Evolutionary conservation across 2,888 invertebrate species (phyloP).

Genomic region (Atrina japonica): DNA sequence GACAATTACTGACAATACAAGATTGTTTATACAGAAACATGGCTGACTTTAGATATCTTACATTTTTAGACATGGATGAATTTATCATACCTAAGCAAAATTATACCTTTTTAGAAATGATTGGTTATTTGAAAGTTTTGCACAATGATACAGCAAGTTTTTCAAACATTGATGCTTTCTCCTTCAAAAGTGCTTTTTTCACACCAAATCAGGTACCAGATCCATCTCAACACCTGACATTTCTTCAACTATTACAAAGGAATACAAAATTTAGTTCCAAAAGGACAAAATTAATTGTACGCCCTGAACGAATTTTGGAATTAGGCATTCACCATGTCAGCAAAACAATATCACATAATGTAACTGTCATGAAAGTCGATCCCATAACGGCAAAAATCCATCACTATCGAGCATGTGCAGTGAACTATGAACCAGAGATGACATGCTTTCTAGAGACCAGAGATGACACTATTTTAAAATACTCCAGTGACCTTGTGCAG

Average conservation of each 20-base stretch:
- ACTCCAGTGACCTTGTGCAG: constrained; percentile 46
- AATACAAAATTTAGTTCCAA: constrained; percentile 53
- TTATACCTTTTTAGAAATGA: constrained; percentile 55
- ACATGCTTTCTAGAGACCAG: constrained; percentile 52
- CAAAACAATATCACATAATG: constrained; percentile 44
- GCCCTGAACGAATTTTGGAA: constrained; percentile 64
- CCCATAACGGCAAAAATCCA: constrained; percentile 61
- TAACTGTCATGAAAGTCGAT: constrained; percentile 44
- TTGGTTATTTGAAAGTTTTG: constrained; percentile 31
- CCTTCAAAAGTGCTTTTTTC: constrained; percentile 72
- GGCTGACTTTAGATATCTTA: constrained; percentile 67
- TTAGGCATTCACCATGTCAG: constrained; percentile 75
- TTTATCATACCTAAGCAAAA: constrained; percentile 72
- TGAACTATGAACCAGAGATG: constrained; percentile 60
- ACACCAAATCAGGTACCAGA: constrained; percentile 57
- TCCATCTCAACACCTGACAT: constrained; percentile 54
- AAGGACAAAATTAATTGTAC: constrained; percentile 68
- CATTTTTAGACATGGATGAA: constrained; percentile 79
- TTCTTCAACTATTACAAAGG: constrained; percentile 63
- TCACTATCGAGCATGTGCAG: constrained; percentile 66
- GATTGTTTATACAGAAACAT: constrained; percentile 78
- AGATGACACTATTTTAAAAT: constrained; percentile 60
- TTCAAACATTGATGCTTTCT: constrained; percentile 58
- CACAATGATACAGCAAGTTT: constrained; percentile 14
- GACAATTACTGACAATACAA: constrained; percentile 77